Evolutionary conservation across 2,797 vertebrate species (phyloP), one percentile per base, ranked within the genome.

Genomic region (Protonibea diacanthus): DNA sequence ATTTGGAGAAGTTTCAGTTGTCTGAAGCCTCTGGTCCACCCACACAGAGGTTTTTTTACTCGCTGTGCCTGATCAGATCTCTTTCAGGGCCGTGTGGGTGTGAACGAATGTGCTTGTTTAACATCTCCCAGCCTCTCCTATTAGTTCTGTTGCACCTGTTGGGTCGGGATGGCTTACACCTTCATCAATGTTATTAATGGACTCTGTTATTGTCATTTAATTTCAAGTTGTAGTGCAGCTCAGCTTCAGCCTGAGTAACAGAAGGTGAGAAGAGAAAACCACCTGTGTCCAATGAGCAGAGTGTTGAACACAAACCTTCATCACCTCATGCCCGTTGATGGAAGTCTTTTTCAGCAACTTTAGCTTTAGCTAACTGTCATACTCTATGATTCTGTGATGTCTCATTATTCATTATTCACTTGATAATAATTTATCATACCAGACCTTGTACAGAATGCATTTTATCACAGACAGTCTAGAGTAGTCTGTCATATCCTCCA

Each of bases 401-500:
- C 68, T 80, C 58, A 55, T n/a, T 48, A 38, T n/a, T n/a, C 60
- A 17, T 21, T 14, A 71, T 70, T 42, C 14, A 18, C 62, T 47
- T 61, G 42, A 67, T 59, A 21, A 44, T 52, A 67, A 51, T 42
- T 78, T 49, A 55, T 74, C n/a, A 56, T 38, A 48, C 11, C 60
- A 75, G 51, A 77, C 55, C 40, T 62, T 42, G 18, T 42, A 52
- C 4, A 33, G 44, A 27, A 58, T 20, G 83, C 49, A 47, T 60
- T 80, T 76, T 55, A 13, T 58, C 75, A 71, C 48, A 71, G 23
- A 49, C 47, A 20, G 78, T 81, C 74, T 70, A 44, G 63, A 62
- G 69, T 7, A n/a, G 52, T 72, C 62, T 77, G 60, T 86, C 71
- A 66, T 64, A 71, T 80, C 72, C 21, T 51, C 12, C 9, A 78